A percentile compares a stretch with the other conserved stretches of the same genome.
Conservation (phyloP, 2,888 invertebrate species). For the Eueremaeus valkanovi region DNA sequence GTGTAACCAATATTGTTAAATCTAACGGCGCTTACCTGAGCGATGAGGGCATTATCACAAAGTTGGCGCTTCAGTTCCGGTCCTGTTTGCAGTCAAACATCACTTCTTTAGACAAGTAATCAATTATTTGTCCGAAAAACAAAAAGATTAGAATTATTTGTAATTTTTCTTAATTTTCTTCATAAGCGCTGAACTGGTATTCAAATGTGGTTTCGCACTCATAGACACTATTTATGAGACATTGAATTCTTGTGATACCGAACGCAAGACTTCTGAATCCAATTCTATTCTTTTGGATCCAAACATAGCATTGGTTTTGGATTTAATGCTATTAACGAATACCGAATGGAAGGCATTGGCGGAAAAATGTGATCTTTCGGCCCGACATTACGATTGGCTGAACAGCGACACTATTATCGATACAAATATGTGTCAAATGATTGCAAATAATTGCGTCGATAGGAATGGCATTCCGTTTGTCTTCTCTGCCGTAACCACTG, state of each 20-base stretch:
- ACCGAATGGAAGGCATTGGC: background rate
- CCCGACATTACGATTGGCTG: constrained; percentile 11
- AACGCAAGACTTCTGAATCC: background rate
- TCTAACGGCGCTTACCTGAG: constrained; percentile 18
- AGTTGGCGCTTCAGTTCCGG: background rate
- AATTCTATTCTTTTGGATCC: background rate
- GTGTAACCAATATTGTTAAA: background rate
- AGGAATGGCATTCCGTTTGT: background rate
- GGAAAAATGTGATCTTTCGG: background rate
- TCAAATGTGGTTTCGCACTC: background rate
- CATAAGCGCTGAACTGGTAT: constrained; percentile 10
- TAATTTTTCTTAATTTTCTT: background rate
- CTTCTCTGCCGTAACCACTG: background rate
- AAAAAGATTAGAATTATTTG: too few species aligned
- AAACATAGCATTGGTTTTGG: background rate
- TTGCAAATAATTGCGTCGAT: background rate
- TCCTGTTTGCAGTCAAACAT: constrained; percentile 4
- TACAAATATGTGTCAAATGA: constrained; percentile 16
- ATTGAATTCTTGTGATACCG: background rate
- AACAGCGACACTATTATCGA: background rate
- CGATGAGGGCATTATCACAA: background rate
- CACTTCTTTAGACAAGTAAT: constrained; percentile 22
- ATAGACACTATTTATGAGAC: background rate
- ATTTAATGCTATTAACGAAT: constrained; percentile 12
- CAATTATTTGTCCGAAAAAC: background rate